These are phyloP conservation scores for Delichon dasypus DNA, from an alignment of 2,797 vertebrate genomes.

Conservation along the genomic window DNA sequence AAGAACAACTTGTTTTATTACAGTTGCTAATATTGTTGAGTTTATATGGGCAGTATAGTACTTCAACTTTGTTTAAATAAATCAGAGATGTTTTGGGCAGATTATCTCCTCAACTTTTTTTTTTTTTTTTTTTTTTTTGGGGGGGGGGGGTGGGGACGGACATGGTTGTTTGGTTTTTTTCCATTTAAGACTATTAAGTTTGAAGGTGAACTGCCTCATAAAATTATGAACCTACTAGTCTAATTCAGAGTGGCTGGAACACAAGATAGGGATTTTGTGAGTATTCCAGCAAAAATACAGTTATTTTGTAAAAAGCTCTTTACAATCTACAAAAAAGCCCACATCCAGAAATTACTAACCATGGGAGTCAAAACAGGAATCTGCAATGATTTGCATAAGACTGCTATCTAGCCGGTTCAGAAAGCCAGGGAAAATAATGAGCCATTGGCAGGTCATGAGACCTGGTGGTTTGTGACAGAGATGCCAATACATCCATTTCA, in stretches of 20 bases:
- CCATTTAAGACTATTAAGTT: background rate
- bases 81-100: background rate
- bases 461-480: background rate
- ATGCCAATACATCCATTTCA: background rate
- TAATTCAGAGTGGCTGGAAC: background rate
- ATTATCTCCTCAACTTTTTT: background rate
- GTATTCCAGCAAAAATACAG: background rate
- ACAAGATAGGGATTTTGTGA: background rate
- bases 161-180: background rate
- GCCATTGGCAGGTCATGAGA: background rate
- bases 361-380: background rate
- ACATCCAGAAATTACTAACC: background rate
- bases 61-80: background rate
- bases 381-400: background rate
- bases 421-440: background rate
- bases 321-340: background rate
- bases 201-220: background rate
- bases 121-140: background rate
- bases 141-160: rapidly evolving
- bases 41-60: background rate
- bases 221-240: background rate
- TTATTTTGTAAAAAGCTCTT: background rate
- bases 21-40: background rate
- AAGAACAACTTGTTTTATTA: background rate
- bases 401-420: background rate